Conservation (phyloP, 2,113 vertebrate genomes). For the Pseudopodoces humilis region DNA sequence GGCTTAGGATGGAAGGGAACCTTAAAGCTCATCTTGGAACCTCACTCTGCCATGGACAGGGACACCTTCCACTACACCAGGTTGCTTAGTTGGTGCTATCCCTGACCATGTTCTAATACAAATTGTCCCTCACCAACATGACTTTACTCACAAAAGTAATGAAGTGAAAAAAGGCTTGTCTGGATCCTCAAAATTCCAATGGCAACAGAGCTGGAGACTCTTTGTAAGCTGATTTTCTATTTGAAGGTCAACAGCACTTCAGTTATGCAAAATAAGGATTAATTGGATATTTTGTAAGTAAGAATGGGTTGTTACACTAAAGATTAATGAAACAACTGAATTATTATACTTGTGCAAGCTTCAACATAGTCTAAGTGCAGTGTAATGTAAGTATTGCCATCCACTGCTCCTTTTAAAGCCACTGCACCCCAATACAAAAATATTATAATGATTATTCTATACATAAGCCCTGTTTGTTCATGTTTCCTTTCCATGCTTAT, state of each 20-base stretch:
- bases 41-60: background rate
- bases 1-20: background rate
- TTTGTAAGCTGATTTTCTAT: background rate
- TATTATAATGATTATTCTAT: background rate
- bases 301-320: background rate
- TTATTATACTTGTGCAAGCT: background rate
- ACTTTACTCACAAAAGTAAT: background rate
- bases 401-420: background rate
- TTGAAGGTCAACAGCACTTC: background rate
- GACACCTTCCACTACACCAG: background rate
- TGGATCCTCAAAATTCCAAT: background rate
- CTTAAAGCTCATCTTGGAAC: background rate
- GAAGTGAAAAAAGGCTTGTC: background rate
- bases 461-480: background rate
- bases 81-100: background rate
- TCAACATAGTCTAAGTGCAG: background rate
- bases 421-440: background rate
- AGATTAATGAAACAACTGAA: background rate
- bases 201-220: background rate
- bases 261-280: background rate
- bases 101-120: background rate
- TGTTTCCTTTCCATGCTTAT: background rate
- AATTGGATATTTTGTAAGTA: background rate
- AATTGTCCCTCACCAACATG: background rate
- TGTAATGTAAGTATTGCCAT: background rate